Evolutionary conservation across 2,888 invertebrate species (phyloP), one percentile per base, ranked within the genome.

Genomic region (Cryptus armator): DNA sequence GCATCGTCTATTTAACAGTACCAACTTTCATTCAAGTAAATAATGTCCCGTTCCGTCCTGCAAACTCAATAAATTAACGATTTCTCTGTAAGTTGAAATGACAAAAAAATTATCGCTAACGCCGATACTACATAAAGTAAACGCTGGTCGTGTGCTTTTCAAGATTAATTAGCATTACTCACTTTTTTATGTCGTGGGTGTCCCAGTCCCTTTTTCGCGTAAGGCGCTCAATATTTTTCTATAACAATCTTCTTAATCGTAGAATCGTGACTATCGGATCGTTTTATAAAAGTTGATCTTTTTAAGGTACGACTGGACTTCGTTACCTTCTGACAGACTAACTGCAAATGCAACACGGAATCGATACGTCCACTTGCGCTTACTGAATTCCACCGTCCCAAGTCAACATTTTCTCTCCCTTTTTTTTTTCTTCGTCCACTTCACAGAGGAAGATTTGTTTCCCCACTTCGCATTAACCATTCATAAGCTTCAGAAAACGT

Each of bases 1-100:
- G 83, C 48, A 86, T 72, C 51, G 83, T 89, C 5, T 87, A 91
- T 62, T 51, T 90, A 10, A 87, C 87, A 9, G 48, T 91, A 29
- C 86, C 89, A 24, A 89, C 88, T 0, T 89, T 91, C 6, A 85
- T 83, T 79, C 71, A 84, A 85, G 91, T 91, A 86, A 87, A 32
- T 19, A 24, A 29, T 43, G 12, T 1, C 16, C n/a, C 6, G 14
- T 44, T 72, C 6, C 16, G 7, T 29, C 24, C 10, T 16, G 3
- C 51, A 24, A 7, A 43, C 44, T 14, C n/a, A 9, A 37, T 43
- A 9, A 32, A 48, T 24, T 24, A 14, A 29, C 19, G 7, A 68
- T 24, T 24, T 24, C 24, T 24, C 24, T 24, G 24, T 24, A 24
- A 24, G 24, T 24, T 24, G 2, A 24, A 24, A 24, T 24, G 2